phyloP scores from a whole-genome alignment of 1,140 invertebrate species.

The Drosophila littoralis region DNA sequence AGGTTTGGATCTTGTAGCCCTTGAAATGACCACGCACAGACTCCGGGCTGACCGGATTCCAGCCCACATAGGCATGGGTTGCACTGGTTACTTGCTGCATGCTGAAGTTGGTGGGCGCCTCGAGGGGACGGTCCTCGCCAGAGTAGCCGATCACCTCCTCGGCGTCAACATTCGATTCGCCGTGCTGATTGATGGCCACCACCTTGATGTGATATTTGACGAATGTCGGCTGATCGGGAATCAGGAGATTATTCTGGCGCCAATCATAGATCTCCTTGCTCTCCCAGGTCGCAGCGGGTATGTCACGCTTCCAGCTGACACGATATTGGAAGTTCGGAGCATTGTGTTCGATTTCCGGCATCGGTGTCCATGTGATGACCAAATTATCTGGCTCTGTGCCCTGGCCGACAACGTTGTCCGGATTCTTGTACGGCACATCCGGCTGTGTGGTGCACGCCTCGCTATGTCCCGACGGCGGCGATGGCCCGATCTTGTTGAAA shows the following conservation, averaged over 20 bases:
- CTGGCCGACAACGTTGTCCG: slow-evolving; percentile 96
- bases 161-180: slow-evolving; percentile 93
- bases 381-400: slow-evolving; percentile 95
- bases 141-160: slow-evolving; percentile 95
- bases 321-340: slow-evolving; percentile 96
- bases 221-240: slow-evolving; percentile 96
- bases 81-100: slow-evolving; percentile 89
- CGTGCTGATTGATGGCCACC: slow-evolving; percentile 94
- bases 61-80: slow-evolving; percentile 92
- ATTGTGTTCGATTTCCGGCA: slow-evolving; percentile 98
- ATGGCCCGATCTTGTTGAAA: slow-evolving; percentile 96
- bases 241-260: slow-evolving; percentile 87
- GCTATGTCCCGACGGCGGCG: slow-evolving; percentile 92
- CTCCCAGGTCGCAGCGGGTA: slow-evolving; percentile 90
- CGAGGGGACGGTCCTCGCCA: slow-evolving; percentile 95
- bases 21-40: slow-evolving; percentile 95
- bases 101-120: slow-evolving; percentile 94
- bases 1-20: slow-evolving; percentile 98
- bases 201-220: slow-evolving; percentile 96
- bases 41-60: slow-evolving; percentile 91
- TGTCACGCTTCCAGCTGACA: slow-evolving; percentile 93
- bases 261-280: slow-evolving; percentile 91
- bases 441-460: slow-evolving; percentile 93
- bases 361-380: slow-evolving; percentile 97
- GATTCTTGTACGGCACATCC: slow-evolving; percentile 96